Conservation (phyloP, 2,113 vertebrate species). For the Actenoides lindsayi region DNA sequence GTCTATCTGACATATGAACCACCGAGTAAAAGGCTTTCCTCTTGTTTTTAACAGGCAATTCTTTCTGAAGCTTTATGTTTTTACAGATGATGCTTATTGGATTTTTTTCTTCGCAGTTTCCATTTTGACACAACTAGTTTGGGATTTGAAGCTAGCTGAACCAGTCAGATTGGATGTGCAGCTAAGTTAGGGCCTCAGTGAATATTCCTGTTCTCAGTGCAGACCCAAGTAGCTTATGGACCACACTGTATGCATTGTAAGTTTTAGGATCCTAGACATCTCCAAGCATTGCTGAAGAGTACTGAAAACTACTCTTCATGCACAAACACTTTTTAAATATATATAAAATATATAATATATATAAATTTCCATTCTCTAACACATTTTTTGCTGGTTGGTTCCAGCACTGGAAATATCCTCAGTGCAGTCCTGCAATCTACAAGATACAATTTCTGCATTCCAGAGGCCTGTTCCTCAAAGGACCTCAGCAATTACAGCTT, state of each 20-base stretch:
- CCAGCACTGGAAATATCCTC: not conserved
- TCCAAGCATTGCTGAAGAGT: not conserved
- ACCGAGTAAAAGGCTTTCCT: not conserved
- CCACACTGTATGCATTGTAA: accelerated
- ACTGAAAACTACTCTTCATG: not conserved
- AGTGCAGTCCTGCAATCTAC: not conserved
- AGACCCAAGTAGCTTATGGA: not conserved
- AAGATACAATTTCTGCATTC: not conserved
- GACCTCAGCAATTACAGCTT: not conserved
- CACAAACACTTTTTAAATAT: not conserved
- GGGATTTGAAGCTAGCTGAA: not conserved
- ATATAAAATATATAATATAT: not conserved
- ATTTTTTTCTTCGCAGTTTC: accelerated
- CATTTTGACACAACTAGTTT: not conserved
- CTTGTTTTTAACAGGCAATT: not conserved
- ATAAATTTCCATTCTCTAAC: not conserved
- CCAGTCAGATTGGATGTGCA: not conserved
- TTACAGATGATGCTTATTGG: not conserved
- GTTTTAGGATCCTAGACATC: not conserved
- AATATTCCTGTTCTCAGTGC: not conserved
- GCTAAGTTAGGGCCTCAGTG: not conserved
- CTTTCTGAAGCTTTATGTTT: not conserved
- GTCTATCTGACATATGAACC: not conserved
- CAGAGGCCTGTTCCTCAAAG: not conserved
- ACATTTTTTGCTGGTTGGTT: accelerated